Evolutionary conservation across 2,113 vertebrate genomes (phyloP), one percentile per base, ranked within the genome.

Genomic region (Pelmatolapia mariae): DNA sequence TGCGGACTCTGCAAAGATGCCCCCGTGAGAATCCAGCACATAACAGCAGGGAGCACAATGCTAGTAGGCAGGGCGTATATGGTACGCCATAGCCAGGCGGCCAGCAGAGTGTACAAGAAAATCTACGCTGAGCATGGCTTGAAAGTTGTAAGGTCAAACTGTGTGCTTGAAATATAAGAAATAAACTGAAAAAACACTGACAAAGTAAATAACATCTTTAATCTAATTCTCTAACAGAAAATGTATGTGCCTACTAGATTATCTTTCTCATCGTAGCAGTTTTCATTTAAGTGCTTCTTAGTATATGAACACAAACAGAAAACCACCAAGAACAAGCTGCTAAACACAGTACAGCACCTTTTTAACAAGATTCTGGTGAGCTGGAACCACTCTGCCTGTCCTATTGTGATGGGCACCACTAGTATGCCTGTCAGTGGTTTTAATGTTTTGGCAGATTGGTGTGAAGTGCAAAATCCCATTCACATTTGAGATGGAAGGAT

Each of bases 191-290:
- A 38, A 10, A 38, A 38, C 36, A 38, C 4, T 38, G 9, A 38
- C 36, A 10, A 38, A 38, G 36, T 38, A 38, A 38, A 38, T 10
- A 10, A 10, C 36, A 38, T 38, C 10, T 38, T 57, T 57, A 57
- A 57, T 57, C n/a, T 0, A 15, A 57, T 57, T 57, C 7, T 57
- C 24, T 57, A 57, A 12, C 0, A 57, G 7, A 26, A 26, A 57
- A 57, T 26, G 0, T 57, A 0, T 29, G 54, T 57, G 54, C 0
- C 54, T 26, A 15, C 12, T 57, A 57, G 56, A 57, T 29, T 57
- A 29, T 5, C 12, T 57, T 57, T 57, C 24, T 57, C 4, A 8
- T 0, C 4, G 3, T 57, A 57, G 56, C 1, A 57, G 54, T 29
- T 57, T 1, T 57, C 2, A 57, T 57, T 29, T 57, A 57, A 57